phyloP scores from a whole-genome alignment of 2,888 invertebrate genomes.

The Pandemis cinnamomeana region DNA sequence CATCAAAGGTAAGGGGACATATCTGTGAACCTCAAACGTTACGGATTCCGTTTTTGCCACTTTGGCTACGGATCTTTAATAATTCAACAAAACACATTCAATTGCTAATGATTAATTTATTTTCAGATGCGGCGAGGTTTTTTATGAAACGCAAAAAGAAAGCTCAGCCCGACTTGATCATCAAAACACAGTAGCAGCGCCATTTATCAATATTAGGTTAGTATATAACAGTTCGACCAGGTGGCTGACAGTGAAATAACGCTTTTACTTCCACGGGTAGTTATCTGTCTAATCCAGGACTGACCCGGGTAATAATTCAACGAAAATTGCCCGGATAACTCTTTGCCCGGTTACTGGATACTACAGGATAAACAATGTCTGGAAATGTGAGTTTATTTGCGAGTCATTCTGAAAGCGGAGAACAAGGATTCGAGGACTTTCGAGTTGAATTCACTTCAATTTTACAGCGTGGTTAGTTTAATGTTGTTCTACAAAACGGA shows the following conservation, averaged over 20 bases:
- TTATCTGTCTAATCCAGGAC: slow-evolving; percentile 61
- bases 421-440: not conserved
- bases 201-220: slow-evolving; percentile 42
- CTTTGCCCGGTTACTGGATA: slow-evolving; percentile 23
- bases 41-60: too few relatives aligned
- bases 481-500: too few relatives aligned
- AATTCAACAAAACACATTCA: too few relatives aligned
- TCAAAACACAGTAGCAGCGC: slow-evolving; percentile 20
- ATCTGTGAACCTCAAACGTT: too few relatives aligned
- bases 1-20: too few relatives aligned
- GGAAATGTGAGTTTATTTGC: slow-evolving; percentile 3
- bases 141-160: too few relatives aligned
- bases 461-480: too few relatives aligned
- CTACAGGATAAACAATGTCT: slow-evolving; percentile 21
- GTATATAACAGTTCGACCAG: slow-evolving; percentile 45
- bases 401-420: not conserved
- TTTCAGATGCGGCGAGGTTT: too few relatives aligned
- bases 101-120: too few relatives aligned
- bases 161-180: not conserved
- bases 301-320: slow-evolving; percentile 58
- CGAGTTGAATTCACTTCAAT: not conserved
- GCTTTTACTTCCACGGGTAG: slow-evolving; percentile 49
- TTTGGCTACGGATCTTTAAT: too few relatives aligned
- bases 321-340: slow-evolving; percentile 58
- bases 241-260: slow-evolving; percentile 53